These are phyloP conservation scores for Planiliza haematocheilus DNA, from an alignment of 2,113 vertebrate species.

Conservation along the genomic window DNA sequence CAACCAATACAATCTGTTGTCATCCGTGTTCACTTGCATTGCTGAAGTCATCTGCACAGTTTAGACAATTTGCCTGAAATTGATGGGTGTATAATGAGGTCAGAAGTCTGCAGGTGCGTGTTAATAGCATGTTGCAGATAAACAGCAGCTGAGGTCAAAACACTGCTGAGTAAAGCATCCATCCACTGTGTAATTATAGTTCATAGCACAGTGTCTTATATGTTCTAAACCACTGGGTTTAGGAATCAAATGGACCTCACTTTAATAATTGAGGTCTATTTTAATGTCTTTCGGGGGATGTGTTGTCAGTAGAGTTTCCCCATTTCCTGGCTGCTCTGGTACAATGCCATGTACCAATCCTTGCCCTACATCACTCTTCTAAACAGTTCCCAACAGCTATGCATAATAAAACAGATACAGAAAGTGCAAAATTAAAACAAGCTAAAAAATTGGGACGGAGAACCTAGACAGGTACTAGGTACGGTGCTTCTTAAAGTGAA, in stretches of 20 bases:
- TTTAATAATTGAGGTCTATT: constrained; percentile 1
- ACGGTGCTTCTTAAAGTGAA: no score
- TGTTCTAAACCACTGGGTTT: not conserved
- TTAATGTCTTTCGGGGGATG: no score
- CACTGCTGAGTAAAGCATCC: constrained; percentile 6
- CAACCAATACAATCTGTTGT: not conserved
- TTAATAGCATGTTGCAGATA: not conserved
- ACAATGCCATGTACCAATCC: constrained; percentile 5
- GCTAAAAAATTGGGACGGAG: not conserved
- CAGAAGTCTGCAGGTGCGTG: not conserved
- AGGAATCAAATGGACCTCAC: not conserved
- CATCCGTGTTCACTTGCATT: no score
- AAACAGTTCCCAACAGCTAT: not conserved
- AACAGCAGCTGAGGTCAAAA: constrained; percentile 31
- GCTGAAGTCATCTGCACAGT: not conserved
- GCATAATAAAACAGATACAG: not conserved
- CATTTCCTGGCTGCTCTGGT: constrained; percentile 3
- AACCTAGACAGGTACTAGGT: not conserved
- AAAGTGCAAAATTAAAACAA: not conserved
- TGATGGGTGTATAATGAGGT: constrained; percentile 8
- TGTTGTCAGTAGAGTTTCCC: no score
- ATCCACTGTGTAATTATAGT: not conserved
- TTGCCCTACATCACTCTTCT: not conserved
- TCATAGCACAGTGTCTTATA: not conserved
- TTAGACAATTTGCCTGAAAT: constrained; percentile 6